Base-by-base conservation (phyloP, 2,113 vertebrate genomes). In the Phocoena sinus region DNA sequence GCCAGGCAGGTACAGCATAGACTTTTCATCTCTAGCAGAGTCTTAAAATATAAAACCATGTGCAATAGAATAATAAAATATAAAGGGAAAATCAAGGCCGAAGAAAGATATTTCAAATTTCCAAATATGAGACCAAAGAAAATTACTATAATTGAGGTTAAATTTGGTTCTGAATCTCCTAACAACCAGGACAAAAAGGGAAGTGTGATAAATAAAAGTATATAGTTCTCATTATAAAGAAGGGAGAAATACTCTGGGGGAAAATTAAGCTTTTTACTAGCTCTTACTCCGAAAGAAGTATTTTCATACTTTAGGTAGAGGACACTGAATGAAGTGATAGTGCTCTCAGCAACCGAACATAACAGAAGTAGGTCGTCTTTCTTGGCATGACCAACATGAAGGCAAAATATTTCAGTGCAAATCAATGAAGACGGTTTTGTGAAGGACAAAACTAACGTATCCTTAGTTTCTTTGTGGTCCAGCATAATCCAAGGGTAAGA, bases 111-210 rank as follows among this genome's bases (percentile, higher is more conserved):
- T 62, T 89, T 89, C 58, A 62, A 85, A 41, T 84, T 92, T 95
- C 85, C 44, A 80, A 73, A 60, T 89, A 9, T 9, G 65, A 80
- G 58, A 3, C 44, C 58, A 93, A 95, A 80, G 84, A 80, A 91
- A 77, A 56, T 77, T n/a, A 92, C n/a, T 60, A 1, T 85, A 82
- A 76, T 93, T 81, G 82, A 96, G 67, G 79, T 67, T 62, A 90
- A 90, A 71, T 71, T 86, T 95, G 11, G 13, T 91, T 96, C 65
- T 60, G 84, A 80, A 60, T 92, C 58, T 95, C 47, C 41, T 95
- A 65, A 84, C 41, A 60, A 15, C 68, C 67, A 92, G 36, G 47
- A 83, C 50, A 71, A 88, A 95, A 74, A 91, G 62, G 10, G n/a
- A 91, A 93, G 38, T 18, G 9, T 60, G 63, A 41, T 56, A 53